Evolutionary conservation across 2,113 vertebrate genomes (phyloP).

Genomic region (Heterotis niloticus): DNA sequence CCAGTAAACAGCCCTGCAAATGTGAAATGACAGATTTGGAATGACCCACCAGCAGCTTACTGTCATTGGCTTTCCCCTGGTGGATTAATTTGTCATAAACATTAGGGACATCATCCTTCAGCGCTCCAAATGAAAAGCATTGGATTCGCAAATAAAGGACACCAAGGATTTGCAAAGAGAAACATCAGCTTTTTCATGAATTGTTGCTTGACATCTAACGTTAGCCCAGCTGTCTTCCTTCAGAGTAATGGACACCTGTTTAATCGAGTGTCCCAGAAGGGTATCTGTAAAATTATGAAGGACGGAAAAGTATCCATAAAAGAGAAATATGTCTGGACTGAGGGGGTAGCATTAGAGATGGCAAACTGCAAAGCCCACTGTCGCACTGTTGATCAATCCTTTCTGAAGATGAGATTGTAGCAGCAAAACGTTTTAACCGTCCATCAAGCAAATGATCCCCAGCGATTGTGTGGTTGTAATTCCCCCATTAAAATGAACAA

Average conservation of each 20-base stretch:
- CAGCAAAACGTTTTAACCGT: slow-evolving; percentile 10
- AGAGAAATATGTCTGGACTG: not conserved
- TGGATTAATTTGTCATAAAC: slow-evolving; percentile 75
- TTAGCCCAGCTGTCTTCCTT: slow-evolving; percentile 41
- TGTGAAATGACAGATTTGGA: slow-evolving; percentile 68
- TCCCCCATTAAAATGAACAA: too few species aligned
- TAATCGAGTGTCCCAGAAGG: slow-evolving; percentile 48
- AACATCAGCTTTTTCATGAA: slow-evolving; percentile 61
- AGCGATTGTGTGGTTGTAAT: slow-evolving; percentile 1
- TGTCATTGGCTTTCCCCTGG: slow-evolving; percentile 62
- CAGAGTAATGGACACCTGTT: slow-evolving; percentile 58
- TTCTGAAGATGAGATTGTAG: slow-evolving; percentile 10
- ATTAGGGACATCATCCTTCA: slow-evolving; percentile 74
- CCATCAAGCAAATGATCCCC: not conserved
- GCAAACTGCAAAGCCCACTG: not conserved
- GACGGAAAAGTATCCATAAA: slow-evolving; percentile 22
- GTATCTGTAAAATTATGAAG: slow-evolving; percentile 15
- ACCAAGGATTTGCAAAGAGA: slow-evolving; percentile 61
- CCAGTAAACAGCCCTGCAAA: slow-evolving; percentile 54
- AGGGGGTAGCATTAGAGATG: not conserved
- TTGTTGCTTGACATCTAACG: slow-evolving; percentile 56
- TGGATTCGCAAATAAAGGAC: slow-evolving; percentile 69
- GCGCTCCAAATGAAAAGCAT: slow-evolving; percentile 63
- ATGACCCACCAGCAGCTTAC: slow-evolving; percentile 65
- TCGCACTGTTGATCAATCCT: slow-evolving; percentile 16